These are phyloP conservation scores for Ariopsis seemanni DNA, from an alignment of 2,113 vertebrate genomes.

Conservation along the genomic window DNA sequence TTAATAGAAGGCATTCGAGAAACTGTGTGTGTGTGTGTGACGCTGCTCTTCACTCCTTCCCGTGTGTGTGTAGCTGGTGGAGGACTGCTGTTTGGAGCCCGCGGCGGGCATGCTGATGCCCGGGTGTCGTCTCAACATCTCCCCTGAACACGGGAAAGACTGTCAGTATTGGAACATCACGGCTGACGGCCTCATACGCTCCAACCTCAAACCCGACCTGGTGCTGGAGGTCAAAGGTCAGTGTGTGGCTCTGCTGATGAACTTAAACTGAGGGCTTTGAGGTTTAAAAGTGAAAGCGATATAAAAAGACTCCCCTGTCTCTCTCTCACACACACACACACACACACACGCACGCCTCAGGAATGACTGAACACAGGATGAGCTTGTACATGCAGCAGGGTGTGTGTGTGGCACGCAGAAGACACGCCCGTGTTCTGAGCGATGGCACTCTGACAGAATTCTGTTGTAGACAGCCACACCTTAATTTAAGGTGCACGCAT, in stretches of 20 bases:
- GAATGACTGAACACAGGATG: conserved; percentile 17
- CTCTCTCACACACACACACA: background rate
- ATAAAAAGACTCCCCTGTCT: background rate
- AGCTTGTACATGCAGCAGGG: conserved; percentile 22
- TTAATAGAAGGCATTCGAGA: background rate
- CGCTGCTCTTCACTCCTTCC: background rate
- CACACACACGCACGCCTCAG: background rate
- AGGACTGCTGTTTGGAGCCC: conserved; percentile 87
- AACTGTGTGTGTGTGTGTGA: background rate
- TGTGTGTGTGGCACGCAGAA: background rate
- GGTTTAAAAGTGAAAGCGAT: background rate
- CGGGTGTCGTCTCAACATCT: conserved; percentile 83
- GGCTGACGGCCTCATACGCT: conserved; percentile 82
- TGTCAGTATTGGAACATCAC: conserved; percentile 87
- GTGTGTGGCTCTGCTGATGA: conserved; percentile 28
- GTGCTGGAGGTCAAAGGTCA: conserved; percentile 97
- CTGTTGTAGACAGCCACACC: background rate
- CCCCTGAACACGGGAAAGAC: conserved; percentile 77
- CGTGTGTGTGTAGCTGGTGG: conserved; percentile 75
- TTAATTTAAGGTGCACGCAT: background rate
- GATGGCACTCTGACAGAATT: conserved; percentile 7
- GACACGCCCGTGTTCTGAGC: conserved; percentile 15
- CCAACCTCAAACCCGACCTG: conserved; percentile 82
- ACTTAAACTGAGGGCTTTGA: background rate
- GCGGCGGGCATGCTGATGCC: conserved; percentile 83